A percentile compares a stretch with the other conserved stretches of the same genome.
phyloP scores from a whole-genome alignment of 2,113 vertebrate species.

The Maccullochella peelii region DNA sequence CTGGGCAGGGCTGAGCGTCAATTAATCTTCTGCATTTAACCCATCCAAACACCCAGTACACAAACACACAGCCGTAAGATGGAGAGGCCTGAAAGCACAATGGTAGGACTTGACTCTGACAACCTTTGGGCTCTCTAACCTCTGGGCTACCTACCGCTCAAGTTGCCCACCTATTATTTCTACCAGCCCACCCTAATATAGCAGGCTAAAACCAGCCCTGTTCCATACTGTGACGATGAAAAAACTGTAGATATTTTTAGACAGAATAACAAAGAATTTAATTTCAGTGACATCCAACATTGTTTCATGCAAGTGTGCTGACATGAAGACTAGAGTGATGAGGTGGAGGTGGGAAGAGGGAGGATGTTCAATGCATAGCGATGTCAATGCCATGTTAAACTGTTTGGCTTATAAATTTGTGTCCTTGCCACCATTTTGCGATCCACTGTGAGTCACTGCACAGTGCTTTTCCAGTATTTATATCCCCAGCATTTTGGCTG shows the following conservation, averaged over 20 bases:
- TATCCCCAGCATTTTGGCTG: slow-evolving; percentile 53
- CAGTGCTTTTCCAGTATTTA: slow-evolving; percentile 34
- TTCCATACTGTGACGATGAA: neutral
- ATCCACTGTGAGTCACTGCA: slow-evolving; percentile 46
- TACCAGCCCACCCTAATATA: no score
- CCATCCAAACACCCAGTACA: no score
- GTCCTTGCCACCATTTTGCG: slow-evolving; percentile 40
- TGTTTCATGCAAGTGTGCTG: slow-evolving; percentile 12
- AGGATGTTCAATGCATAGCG: slow-evolving; percentile 57
- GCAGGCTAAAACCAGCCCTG: no score
- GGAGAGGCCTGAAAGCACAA: no score
- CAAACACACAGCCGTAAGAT: no score
- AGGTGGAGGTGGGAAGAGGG: slow-evolving; percentile 26
- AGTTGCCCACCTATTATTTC: no score
- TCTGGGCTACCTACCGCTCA: no score
- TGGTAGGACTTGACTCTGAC: no score
- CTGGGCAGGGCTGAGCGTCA: no score
- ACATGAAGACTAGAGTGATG: slow-evolving; percentile 39
- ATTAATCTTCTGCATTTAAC: no score
- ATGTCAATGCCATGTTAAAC: slow-evolving; percentile 54
- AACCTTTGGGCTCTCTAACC: no score
- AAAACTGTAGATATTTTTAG: neutral
- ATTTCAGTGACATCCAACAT: slow-evolving; percentile 9
- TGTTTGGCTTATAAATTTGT: slow-evolving; percentile 54
- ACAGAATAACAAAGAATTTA: slow-evolving; percentile 1